Evolutionary conservation across 2,888 invertebrate genomes (phyloP), one percentile per base, ranked within the genome.

Genomic region (Epistrophe grossulariae): DNA sequence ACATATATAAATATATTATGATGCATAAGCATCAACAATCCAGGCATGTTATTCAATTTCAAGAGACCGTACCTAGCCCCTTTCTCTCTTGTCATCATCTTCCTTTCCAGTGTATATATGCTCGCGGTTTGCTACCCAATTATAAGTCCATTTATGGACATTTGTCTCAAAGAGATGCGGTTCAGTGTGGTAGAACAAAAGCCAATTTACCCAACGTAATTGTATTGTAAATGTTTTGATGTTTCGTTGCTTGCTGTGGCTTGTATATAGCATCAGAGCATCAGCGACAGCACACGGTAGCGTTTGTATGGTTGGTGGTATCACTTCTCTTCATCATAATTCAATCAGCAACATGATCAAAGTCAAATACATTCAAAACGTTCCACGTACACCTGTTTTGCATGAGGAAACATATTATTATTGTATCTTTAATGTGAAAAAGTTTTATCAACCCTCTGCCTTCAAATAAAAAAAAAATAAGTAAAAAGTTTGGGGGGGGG

Each of bases 301-400:
- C 66, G 13, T 55, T 24, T 17, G 19, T 55, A 48, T 55, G n/a
- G n/a, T n/a, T 4, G 7, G 73, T 76, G 57, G 40, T 38, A 55
- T 70, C 70, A 55, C 59, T 72, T 72, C 48, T 13, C 74, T 82
- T 72, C 74, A 79, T 87, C 79, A 79, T 87, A 87, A 87, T 83
- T 87, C 87, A 87, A 87, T 87, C 87, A 87, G 76, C 83, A 79
- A 76, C 74, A 79, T 82, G 87, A 87, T 87, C 87, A 87, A 87
- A 87, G 87, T 71, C 74, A 83, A 70, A 66, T 48, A 74, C 74
- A 72, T 59, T 64, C 82, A 78, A 83, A 83, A 87, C 76, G 71
- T 57, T 71, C 28, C 38, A 45, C 68, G 38, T 13, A 73, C 70
- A 87, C 79, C 87, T 87, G 87, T 66, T 79, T 83, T 87, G 79